Base-by-base conservation (phyloP, 1,140 invertebrate genomes). In the Drosophila varians region DNA sequence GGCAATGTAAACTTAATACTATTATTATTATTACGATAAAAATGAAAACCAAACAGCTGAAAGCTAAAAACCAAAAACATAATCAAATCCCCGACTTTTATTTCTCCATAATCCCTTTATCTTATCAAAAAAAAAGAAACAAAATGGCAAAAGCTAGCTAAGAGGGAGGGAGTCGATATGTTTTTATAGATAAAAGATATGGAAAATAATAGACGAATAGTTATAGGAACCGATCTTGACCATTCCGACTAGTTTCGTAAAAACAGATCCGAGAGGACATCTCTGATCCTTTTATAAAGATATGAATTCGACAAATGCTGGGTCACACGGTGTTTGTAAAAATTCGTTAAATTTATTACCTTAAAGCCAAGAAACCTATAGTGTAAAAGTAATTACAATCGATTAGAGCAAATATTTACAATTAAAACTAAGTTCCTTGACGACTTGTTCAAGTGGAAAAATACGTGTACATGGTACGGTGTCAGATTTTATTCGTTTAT, bases 381-480 rank as follows among this genome's bases (percentile, higher is more conserved):
- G 5, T 5, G n/a, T 36, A 14, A 12, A 14, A 12, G 5, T 36
- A 12, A 36, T 36, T 14, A 28, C 12, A 36, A n/a, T 36, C n/a
- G n/a, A 1, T 11, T 42, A 8, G 3, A 42, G 19, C 14, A 18
- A 18, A 16, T 42, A 42, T 42, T 42, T 42, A 42, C 16, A 42
- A 19, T 16, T 16, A 16, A 14, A 4, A 38, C n/a, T 21, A n/a
- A n/a, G n/a, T n/a, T n/a, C n/a, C n/a, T n/a, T n/a, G n/a, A n/a
- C n/a, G n/a, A n/a, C n/a, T n/a, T n/a, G n/a, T n/a, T n/a, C n/a
- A n/a, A n/a, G 11, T 36, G 7, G 9, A 48, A 64, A 48, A 47
- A 26, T 38, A 21, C 51, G 23, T 57, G 57, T 61, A 61, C 57
- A 61, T 56, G 21, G 57, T 61, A 61, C 56, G 61, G 21, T 46